A percentile compares a stretch with the other conserved stretches of the same genome.
Evolutionary conservation across 2,797 vertebrate species (phyloP).

Genomic region (Glossophaga mutica): DNA sequence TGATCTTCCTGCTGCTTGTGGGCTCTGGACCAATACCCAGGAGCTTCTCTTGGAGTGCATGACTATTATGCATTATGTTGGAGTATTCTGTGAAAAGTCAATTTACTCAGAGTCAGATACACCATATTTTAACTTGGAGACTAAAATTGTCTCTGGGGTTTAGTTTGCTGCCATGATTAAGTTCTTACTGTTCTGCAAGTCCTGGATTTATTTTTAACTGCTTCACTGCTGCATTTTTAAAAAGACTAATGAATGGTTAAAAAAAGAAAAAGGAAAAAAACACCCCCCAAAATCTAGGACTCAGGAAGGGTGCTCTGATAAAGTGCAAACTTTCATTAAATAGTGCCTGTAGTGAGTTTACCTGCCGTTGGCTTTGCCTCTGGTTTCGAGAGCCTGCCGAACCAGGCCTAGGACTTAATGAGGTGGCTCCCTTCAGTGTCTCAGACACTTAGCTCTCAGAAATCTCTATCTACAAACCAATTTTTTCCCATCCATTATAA

Average conservation of each 20-base stretch:
- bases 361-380: constrained; percentile 81
- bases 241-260: constrained; percentile 62
- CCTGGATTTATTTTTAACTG: constrained; percentile 72
- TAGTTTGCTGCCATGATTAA: constrained; percentile 70
- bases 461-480: constrained; percentile 71
- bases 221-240: constrained; percentile 52
- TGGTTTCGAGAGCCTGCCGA: constrained; percentile 74
- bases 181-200: constrained; percentile 60
- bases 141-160: constrained; percentile 72
- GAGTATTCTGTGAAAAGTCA: constrained; percentile 62
- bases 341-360: constrained; percentile 74
- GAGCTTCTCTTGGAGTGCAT: constrained; percentile 57
- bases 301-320: constrained; percentile 52
- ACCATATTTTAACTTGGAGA: constrained; percentile 63
- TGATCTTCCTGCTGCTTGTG: constrained; percentile 68
- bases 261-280: neutral
- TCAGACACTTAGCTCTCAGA: constrained; percentile 69
- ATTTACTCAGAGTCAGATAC: constrained; percentile 61
- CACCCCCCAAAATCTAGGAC: neutral
- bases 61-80: constrained; percentile 58
- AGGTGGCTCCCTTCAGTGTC: constrained; percentile 70
- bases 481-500: constrained; percentile 69
- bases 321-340: constrained; percentile 73
- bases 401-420: constrained; percentile 65
- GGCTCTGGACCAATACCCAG: constrained; percentile 68